Base-by-base conservation (phyloP, 1,140 invertebrate genomes). In the Drosophila nigrodunni region DNA sequence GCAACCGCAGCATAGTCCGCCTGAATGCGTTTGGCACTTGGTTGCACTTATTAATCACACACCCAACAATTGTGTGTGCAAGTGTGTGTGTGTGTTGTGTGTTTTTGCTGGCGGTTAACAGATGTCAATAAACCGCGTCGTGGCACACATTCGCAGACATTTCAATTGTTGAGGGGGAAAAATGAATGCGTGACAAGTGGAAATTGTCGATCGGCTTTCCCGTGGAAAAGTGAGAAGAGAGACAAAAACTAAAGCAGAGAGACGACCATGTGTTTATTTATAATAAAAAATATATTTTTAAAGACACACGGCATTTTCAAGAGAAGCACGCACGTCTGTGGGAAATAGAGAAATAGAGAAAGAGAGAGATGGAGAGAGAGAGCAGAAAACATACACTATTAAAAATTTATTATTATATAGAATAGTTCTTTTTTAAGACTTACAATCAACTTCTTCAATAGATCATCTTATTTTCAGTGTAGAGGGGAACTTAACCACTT, bases 111-210 rank as follows among this genome's bases (percentile, higher is more conserved):
- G 54, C 39, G 10, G 21, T 44, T 6, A 78, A 58, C 80, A 77
- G 77, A 83, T 85, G 80, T 83, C 80, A 83, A 79, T 82, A 82
- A 82, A 78, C 55, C 74, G 46, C 64, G 30, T 15, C 35, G 59
- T 88, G 82, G 78, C 83, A 87, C 83, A 87, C 77, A 87, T 87
- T 87, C 25, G 67, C 37, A 61, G 70, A 55, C 44, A 79, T 49
- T 9, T 18, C 44, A 39, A 57, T 37, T 47, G 43, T 44, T 30
- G 25, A 30, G 59, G 44, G 37, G 46, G 6, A 39, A 60, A 72
- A 69, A 74, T 81, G 46, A 49, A 81, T 83, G 83, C 66, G 80
- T 87, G 77, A 89, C 85, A 87, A 87, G 85, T 83, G 80, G 70
- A 88, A 86, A 74, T 77, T 80, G 80, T 73, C 64, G 67, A 37